Percentiles rank a stretch among this genome's conserved stretches.
These are phyloP conservation scores for Leucoraja erinaceus DNA, from an alignment of 2,113 vertebrate genomes.

Conservation along the genomic window DNA sequence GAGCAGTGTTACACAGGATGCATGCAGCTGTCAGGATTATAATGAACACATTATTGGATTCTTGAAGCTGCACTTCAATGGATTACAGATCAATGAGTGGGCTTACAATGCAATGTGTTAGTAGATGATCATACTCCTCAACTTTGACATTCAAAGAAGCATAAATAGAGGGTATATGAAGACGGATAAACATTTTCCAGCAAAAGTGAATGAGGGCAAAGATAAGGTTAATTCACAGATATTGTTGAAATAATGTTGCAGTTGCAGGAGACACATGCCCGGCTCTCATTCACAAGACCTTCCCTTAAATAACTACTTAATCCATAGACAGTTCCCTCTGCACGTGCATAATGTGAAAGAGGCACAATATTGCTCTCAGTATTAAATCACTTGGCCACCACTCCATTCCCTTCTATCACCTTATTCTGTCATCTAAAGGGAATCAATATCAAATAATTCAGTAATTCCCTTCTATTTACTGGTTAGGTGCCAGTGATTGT, in stretches of 20 bases:
- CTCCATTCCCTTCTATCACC: background rate
- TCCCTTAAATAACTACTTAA: background rate
- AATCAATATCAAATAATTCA: background rate
- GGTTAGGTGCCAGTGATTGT: background rate
- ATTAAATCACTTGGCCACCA: background rate
- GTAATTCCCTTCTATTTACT: background rate
- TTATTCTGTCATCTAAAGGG: background rate
- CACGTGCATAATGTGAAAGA: background rate
- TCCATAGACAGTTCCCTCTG: background rate
- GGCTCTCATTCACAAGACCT: background rate
- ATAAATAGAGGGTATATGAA: background rate
- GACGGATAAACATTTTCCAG: background rate
- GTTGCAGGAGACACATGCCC: background rate
- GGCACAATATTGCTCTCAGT: background rate
- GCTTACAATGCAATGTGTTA: background rate
- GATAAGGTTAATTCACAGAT: background rate
- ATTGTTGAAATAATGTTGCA: background rate
- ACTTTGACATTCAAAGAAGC: background rate
- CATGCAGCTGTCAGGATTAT: background rate
- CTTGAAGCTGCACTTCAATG: background rate
- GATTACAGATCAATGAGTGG: background rate
- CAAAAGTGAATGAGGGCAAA: background rate
- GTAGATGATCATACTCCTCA: background rate
- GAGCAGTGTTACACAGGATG: background rate
- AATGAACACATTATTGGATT: slow-evolving; percentile 2